Conservation (phyloP, 2,113 vertebrate species). For the Oreamnos americanus region DNA sequence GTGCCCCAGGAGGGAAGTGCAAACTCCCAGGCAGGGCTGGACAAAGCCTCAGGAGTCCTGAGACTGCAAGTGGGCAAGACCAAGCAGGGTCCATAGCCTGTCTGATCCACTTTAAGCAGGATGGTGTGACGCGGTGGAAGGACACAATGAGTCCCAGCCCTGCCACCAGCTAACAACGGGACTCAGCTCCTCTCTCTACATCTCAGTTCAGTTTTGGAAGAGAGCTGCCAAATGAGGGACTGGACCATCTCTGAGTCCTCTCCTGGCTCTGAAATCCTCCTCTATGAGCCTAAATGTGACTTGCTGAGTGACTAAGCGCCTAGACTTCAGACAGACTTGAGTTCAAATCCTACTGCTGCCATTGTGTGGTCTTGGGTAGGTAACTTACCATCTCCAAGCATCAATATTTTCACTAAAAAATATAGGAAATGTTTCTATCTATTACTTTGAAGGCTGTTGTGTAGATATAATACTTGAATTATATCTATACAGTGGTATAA, state of each 20-base stretch:
- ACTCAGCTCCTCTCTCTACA: neutral
- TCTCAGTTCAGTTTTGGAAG: neutral
- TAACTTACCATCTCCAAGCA: neutral
- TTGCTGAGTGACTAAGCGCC: neutral
- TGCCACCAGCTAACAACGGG: rapidly evolving
- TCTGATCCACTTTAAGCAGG: neutral
- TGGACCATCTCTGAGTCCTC: neutral
- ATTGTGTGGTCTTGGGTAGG: neutral
- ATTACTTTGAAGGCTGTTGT: neutral
- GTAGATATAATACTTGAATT: neutral
- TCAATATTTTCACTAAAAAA: neutral
- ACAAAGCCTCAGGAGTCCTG: neutral
- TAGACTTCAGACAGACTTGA: neutral
- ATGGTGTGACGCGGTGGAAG: too few species aligned
- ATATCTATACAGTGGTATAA: neutral
- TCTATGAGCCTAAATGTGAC: neutral
- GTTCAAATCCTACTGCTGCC: neutral
- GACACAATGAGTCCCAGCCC: neutral
- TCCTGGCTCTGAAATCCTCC: neutral
- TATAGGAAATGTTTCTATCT: neutral
- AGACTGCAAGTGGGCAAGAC: neutral
- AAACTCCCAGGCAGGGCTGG: neutral
- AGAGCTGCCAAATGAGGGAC: neutral
- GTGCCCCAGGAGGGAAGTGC: neutral
- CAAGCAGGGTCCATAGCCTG: rapidly evolving